A percentile compares a stretch with the other conserved stretches of the same genome.
These are phyloP conservation scores for Drosophila setosimentum DNA, from an alignment of 2,888 invertebrate species.

Conservation along the genomic window DNA sequence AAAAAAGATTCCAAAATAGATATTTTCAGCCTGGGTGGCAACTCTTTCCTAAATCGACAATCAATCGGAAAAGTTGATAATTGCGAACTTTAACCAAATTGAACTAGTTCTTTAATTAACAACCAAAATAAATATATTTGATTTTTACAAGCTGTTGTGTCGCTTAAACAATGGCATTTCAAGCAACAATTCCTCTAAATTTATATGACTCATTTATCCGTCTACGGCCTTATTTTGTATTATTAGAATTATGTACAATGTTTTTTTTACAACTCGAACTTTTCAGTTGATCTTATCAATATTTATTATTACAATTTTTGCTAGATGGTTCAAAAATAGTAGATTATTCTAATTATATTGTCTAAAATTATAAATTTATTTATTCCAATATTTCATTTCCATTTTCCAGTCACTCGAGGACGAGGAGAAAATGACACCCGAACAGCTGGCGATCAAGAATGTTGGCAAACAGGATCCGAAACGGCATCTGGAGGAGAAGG, in stretches of 20 bases:
- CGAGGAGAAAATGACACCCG: constrained; percentile 99
- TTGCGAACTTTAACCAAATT: not conserved
- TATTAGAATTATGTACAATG: too few relatives aligned
- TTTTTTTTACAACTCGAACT: not conserved
- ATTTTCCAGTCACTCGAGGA: constrained; percentile 92
- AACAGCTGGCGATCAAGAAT: constrained; percentile 99
- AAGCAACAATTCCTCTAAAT: not conserved
- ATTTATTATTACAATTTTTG: not conserved
- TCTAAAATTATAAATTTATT: not conserved
- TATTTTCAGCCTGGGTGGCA: constrained; percentile 19
- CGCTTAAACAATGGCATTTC: constrained; percentile 2
- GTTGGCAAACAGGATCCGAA: constrained; percentile 99
- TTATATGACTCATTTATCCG: not conserved
- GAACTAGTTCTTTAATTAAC: constrained; percentile 18
- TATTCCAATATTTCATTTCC: not conserved
- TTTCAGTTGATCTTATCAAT: not conserved
- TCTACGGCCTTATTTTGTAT: not conserved
- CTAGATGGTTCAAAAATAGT: not conserved
- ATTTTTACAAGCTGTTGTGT: constrained; percentile 3
- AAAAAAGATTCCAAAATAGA: not conserved
- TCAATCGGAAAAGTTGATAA: constrained; percentile 13
- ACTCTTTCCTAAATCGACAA: constrained; percentile 21
- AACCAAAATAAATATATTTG: not conserved
- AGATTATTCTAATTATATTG: not conserved
- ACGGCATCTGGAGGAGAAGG: constrained; percentile 99